Percentiles rank a stretch among this genome's conserved stretches.
These are phyloP conservation scores for Tenodera sinensis DNA, from an alignment of 2,888 invertebrate species.

Conservation along the genomic window DNA sequence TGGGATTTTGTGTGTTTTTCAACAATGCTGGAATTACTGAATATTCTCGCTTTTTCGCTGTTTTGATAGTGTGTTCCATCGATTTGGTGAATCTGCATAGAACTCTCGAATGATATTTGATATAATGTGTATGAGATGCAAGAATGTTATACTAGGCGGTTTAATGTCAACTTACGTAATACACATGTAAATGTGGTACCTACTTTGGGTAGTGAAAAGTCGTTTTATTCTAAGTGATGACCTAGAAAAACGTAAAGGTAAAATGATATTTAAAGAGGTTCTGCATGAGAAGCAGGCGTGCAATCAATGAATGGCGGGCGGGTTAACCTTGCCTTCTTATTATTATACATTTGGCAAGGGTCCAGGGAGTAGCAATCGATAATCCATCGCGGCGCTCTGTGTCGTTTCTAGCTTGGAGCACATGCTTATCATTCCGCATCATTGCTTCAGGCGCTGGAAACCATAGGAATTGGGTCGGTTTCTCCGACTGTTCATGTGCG, in stretches of 20 bases:
- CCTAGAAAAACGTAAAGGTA: background rate
- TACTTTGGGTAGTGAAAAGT: no score
- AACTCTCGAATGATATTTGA: no score
- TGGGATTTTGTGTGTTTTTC: no score
- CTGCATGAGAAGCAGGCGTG: background rate
- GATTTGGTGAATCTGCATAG: no score
- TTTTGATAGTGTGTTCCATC: no score
- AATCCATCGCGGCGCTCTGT: background rate
- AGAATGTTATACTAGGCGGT: no score
- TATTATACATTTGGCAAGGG: background rate
- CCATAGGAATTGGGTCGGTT: background rate
- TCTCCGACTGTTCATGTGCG: background rate
- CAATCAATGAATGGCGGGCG: background rate
- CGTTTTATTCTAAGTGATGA: background rate
- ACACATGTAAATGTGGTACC: no score
- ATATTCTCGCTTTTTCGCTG: no score
- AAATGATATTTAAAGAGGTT: background rate
- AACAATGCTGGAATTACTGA: no score
- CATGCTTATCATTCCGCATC: background rate
- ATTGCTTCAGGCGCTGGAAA: background rate
- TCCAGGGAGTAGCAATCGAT: background rate
- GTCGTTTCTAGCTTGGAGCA: background rate
- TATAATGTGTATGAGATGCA: no score
- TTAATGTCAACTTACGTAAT: no score
- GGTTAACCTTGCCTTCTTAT: background rate